Evolutionary conservation across 2,797 vertebrate species (phyloP).

Genomic region (Sebastes steindachneri): DNA sequence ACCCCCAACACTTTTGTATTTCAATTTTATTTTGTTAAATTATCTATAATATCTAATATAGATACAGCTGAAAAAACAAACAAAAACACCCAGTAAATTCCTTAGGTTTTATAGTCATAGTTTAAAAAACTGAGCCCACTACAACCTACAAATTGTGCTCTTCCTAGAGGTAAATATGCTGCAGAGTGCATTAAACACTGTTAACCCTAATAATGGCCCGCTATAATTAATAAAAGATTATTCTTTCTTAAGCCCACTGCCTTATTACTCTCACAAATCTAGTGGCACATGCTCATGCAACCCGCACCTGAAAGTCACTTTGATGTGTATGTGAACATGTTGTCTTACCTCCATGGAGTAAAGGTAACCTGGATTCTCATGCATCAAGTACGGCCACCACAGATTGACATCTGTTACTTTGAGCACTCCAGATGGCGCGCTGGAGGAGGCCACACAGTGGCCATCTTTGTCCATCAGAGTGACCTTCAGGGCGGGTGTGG

Average conservation of each 20-base stretch:
- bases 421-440: constrained; percentile 79
- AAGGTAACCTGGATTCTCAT: constrained; percentile 88
- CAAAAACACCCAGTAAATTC: background rate
- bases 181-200: background rate
- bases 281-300: background rate
- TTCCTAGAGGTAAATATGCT: background rate
- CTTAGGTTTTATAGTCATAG: too few species aligned
- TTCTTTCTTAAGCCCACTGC: background rate
- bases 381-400: constrained; percentile 98
- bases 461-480: constrained; percentile 83
- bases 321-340: background rate
- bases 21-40: background rate
- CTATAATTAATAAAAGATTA: background rate
- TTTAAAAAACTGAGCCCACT: too few species aligned
- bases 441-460: constrained; percentile 80
- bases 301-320: background rate
- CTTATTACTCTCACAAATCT: background rate
- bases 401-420: constrained; percentile 86
- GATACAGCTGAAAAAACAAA: background rate
- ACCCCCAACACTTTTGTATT: background rate
- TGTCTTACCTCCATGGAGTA: constrained; percentile 89
- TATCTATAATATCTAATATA: background rate
- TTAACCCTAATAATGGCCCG: background rate
- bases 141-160: background rate
- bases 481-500: constrained; percentile 78